Conservation (phyloP, 2,888 invertebrate genomes). For the Loripinus fragilis region DNA sequence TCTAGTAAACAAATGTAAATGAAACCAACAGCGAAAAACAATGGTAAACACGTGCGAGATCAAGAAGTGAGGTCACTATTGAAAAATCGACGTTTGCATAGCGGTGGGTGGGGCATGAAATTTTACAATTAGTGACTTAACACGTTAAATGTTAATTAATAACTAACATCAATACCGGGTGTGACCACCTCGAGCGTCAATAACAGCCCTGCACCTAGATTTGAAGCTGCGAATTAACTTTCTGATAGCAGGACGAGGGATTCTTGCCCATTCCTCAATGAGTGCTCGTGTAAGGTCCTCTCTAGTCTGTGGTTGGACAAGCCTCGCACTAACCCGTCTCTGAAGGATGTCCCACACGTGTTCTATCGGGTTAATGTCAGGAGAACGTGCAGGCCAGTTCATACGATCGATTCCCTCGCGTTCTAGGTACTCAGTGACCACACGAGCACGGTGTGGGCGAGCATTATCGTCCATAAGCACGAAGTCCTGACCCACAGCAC, state of each 20-base stretch:
- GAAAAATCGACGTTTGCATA: neutral
- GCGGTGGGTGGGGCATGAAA: slow-evolving; percentile 1
- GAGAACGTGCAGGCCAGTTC: slow-evolving; percentile 28
- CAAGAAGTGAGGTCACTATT: too few relatives aligned
- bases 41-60: too few relatives aligned
- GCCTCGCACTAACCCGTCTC: neutral
- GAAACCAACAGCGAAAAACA: too few relatives aligned
- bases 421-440: slow-evolving; percentile 24
- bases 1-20: too few relatives aligned
- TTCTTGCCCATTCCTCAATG: neutral
- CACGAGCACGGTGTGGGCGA: slow-evolving; percentile 29
- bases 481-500: slow-evolving; percentile 32
- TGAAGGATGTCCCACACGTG: slow-evolving; percentile 41
- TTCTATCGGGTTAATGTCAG: slow-evolving; percentile 35
- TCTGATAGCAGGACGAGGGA: neutral
- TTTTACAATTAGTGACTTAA: slow-evolving; percentile 1
- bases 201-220: slow-evolving; percentile 29
- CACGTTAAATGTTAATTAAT: slow-evolving; percentile 2
- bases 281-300: slow-evolving; percentile 2
- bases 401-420: slow-evolving; percentile 16
- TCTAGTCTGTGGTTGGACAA: slow-evolving; percentile 1
- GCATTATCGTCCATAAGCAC: slow-evolving; percentile 41
- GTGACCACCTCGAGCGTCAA: slow-evolving; percentile 22
- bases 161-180: slow-evolving; percentile 18
- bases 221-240: neutral